Percentiles rank a stretch among this genome's conserved stretches.
phyloP scores from a whole-genome alignment of 35 echinoderm and acorn worm species.

The Chiridota heheva region DNA sequence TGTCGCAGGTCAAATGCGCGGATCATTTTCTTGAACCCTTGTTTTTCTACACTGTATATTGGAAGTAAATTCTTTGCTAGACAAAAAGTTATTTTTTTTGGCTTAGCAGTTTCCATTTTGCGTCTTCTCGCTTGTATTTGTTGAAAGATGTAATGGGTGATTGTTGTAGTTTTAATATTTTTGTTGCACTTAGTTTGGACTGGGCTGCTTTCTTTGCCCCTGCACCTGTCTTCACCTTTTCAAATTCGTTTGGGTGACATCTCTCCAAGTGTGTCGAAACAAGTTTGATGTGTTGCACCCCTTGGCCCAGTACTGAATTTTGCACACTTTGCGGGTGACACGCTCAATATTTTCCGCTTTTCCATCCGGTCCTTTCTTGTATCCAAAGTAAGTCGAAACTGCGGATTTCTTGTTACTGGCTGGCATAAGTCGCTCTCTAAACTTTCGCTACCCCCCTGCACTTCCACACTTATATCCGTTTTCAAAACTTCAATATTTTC shows the following conservation, averaged over 20 bases:
- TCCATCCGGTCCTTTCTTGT: not conserved
- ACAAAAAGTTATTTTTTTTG: not conserved
- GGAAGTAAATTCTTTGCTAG: conserved; percentile 14
- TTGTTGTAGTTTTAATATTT: too few relatives aligned
- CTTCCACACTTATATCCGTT: too few relatives aligned
- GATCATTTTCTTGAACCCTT: not conserved
- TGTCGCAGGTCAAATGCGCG: not conserved
- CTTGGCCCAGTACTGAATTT: not conserved
- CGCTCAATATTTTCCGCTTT: not conserved
- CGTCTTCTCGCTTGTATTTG: not conserved
- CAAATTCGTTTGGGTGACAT: not conserved
- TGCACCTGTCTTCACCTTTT: not conserved
- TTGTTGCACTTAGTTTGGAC: not conserved
- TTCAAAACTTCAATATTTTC: too few relatives aligned
- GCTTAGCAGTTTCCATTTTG: conserved; percentile 8
- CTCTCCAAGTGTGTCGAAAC: not conserved
- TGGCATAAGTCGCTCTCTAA: too few relatives aligned
- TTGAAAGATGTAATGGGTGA: not conserved
- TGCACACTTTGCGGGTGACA: not conserved
- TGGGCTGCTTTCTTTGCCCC: not conserved
- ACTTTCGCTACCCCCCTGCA: too few relatives aligned
- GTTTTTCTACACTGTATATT: not conserved
- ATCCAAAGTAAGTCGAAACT: not conserved
- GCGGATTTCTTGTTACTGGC: not conserved
- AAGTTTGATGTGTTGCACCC: not conserved